A percentile compares a stretch with the other conserved stretches of the same genome.
Evolutionary conservation across 1,140 invertebrate genomes (phyloP).

Genomic region (Zaprionus taronus): DNA sequence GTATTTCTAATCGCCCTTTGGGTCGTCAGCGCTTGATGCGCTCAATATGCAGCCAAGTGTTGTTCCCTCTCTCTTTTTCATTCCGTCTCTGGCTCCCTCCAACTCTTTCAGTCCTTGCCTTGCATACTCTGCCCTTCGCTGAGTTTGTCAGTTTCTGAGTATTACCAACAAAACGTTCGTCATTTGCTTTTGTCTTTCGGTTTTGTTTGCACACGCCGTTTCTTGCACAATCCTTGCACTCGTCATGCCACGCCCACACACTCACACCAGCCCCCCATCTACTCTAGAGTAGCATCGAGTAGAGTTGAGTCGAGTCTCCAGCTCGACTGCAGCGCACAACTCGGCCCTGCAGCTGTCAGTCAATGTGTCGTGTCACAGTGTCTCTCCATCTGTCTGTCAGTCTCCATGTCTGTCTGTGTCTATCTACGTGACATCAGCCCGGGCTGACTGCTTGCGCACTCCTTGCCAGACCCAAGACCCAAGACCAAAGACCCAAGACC

Average conservation of each 20-base stretch:
- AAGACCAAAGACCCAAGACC: slow-evolving; percentile 17
- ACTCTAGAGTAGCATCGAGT: slow-evolving; percentile 7
- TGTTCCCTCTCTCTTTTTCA: background rate
- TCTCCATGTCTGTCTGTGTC: slow-evolving; percentile 74
- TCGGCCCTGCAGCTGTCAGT: slow-evolving; percentile 81
- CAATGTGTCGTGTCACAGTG: slow-evolving; percentile 84
- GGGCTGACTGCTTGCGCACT: slow-evolving; percentile 48
- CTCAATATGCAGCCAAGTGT: slow-evolving; percentile 44
- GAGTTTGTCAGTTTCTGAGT: slow-evolving; percentile 33
- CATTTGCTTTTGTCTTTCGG: slow-evolving; percentile 78
- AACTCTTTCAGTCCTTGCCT: too few relatives aligned
- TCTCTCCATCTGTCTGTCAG: slow-evolving; percentile 84
- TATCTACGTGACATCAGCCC: slow-evolving; percentile 83
- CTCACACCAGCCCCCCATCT: slow-evolving; percentile 23
- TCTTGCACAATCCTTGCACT: slow-evolving; percentile 74
- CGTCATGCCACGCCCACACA: slow-evolving; percentile 39
- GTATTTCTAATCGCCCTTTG: slow-evolving; percentile 28
- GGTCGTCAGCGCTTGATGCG: slow-evolving; percentile 21
- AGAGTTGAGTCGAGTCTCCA: background rate
- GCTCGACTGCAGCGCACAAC: background rate
- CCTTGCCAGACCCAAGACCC: slow-evolving; percentile 7
- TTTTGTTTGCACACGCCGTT: slow-evolving; percentile 78
- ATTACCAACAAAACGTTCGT: slow-evolving; percentile 61
- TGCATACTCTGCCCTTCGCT: background rate
- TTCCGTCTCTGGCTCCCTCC: background rate